Percentiles rank a stretch among this genome's conserved stretches.
Conservation (phyloP, 53 echinoderm and acorn worm species). For the Luidia sarsii region DNA sequence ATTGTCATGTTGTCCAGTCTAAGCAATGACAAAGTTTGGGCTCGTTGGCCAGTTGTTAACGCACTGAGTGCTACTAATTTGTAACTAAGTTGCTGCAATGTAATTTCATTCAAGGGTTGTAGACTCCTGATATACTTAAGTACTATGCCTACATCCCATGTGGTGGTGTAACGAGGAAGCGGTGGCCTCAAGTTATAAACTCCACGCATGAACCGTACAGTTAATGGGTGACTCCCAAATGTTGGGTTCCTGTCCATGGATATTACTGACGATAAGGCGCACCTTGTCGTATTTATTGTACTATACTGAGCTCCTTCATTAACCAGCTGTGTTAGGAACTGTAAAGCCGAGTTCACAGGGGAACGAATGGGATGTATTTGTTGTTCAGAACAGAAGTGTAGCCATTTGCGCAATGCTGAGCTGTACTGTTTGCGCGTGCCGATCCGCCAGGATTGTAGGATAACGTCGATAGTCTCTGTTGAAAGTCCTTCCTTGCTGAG, state of each 20-base stretch:
- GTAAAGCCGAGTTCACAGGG: not conserved
- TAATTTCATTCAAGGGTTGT: not conserved
- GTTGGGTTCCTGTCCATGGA: not conserved
- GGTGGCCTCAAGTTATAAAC: not conserved
- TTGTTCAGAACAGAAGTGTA: conserved; percentile 1
- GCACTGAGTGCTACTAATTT: not conserved
- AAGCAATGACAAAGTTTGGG: not conserved
- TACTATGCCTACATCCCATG: not conserved
- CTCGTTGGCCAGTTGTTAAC: not conserved
- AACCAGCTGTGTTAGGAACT: not conserved
- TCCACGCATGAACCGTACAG: not conserved
- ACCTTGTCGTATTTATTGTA: not conserved
- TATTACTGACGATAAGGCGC: not conserved
- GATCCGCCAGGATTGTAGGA: not conserved
- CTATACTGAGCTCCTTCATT: not conserved
- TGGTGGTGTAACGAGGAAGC: not conserved
- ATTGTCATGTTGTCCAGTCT: not conserved
- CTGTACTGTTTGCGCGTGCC: not conserved
- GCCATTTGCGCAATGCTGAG: not conserved
- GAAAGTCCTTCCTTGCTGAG: not conserved
- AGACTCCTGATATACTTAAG: not conserved
- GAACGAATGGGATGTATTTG: not conserved
- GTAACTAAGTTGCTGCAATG: not conserved
- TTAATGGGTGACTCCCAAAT: not conserved
- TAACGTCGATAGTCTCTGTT: not conserved